phyloP scores from a whole-genome alignment of 2,797 vertebrate genomes.

The Columba guinea region DNA sequence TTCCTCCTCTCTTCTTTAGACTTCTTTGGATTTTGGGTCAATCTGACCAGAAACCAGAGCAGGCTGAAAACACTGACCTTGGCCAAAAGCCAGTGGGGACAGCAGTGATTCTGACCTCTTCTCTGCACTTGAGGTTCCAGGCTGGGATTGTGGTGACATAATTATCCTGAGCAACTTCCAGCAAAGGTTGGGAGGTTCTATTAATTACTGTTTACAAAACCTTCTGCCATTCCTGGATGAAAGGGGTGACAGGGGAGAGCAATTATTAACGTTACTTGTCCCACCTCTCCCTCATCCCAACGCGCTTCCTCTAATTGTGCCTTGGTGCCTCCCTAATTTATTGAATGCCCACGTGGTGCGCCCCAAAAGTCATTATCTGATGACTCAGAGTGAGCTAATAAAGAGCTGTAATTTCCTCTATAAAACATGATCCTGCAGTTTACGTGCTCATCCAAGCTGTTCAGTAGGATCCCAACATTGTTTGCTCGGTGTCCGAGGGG shows the following conservation, averaged over 20 bases:
- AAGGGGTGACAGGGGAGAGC: conserved; percentile 37
- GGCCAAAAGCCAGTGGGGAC: not conserved
- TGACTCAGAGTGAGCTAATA: conserved; percentile 58
- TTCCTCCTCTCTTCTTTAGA: not conserved
- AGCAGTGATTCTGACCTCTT: not conserved
- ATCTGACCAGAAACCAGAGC: conserved; percentile 2
- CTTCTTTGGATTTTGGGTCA: not conserved
- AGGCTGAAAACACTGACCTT: not conserved
- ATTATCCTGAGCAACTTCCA: conserved; percentile 45
- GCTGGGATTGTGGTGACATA: not conserved
- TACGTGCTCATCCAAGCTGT: not conserved
- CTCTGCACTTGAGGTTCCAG: conserved; percentile 5
- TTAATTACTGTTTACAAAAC: conserved; percentile 64
- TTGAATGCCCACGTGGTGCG: conserved; percentile 36
- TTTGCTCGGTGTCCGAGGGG: not conserved
- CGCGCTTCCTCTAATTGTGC: conserved; percentile 48
- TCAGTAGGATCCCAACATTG: not conserved
- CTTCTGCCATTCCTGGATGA: conserved; percentile 33
- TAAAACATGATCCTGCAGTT: conserved; percentile 51
- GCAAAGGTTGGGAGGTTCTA: conserved; percentile 6
- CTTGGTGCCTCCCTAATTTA: conserved; percentile 60
- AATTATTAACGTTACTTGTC: conserved; percentile 42
- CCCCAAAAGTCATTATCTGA: conserved; percentile 52
- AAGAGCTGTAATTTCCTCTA: conserved; percentile 58
- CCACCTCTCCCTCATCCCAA: conserved; percentile 49